These are phyloP conservation scores for Drosophila kanekoi DNA, from an alignment of 2,888 invertebrate species.

Conservation along the genomic window DNA sequence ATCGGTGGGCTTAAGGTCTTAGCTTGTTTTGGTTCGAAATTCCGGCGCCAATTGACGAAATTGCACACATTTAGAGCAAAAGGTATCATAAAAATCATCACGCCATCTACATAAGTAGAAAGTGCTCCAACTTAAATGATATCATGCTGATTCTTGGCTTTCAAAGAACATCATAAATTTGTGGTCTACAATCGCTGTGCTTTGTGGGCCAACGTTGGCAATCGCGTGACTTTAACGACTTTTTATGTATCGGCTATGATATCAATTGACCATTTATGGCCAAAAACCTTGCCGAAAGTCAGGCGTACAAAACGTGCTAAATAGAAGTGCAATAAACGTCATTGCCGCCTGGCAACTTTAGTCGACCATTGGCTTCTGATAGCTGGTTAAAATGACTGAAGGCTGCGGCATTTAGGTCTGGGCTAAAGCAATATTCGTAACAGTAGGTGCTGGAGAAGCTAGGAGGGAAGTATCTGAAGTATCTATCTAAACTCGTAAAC, in stretches of 20 bases:
- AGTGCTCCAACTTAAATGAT: slow-evolving; percentile 11
- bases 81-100: slow-evolving; percentile 19
- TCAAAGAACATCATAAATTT: slow-evolving; percentile 6
- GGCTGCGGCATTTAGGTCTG: background rate
- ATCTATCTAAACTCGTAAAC: too few relatives aligned
- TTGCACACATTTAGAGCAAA: background rate
- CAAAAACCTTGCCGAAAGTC: slow-evolving; percentile 7
- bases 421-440: background rate
- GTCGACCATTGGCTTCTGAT: background rate
- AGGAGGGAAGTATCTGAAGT: too few relatives aligned
- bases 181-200: background rate
- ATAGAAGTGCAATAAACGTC: slow-evolving; percentile 17
- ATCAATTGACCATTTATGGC: slow-evolving; percentile 32
- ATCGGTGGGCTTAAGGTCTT: slow-evolving; percentile 34
- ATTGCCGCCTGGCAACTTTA: slow-evolving; percentile 10
- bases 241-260: slow-evolving; percentile 34
- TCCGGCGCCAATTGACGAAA: slow-evolving; percentile 17
- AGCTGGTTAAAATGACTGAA: background rate
- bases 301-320: slow-evolving; percentile 48
- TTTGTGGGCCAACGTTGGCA: background rate
- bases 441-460: too few relatives aligned
- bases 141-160: slow-evolving; percentile 15
- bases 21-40: slow-evolving; percentile 3
- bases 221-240: slow-evolving; percentile 23
- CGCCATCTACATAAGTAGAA: slow-evolving; percentile 9